phyloP scores from a whole-genome alignment of 2,113 vertebrate species.

The Eurypyga helias region DNA sequence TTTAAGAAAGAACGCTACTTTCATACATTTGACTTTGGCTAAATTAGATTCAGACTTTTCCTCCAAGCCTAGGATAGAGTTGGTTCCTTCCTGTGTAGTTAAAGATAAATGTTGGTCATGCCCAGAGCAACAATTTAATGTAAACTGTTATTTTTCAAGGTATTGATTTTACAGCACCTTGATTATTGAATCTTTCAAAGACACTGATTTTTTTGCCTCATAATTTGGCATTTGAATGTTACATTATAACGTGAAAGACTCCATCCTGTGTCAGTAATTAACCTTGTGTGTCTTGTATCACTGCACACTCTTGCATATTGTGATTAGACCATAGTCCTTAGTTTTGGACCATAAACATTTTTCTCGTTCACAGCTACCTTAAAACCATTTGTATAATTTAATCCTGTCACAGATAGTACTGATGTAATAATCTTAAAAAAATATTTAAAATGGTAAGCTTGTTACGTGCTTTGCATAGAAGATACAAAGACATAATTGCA shows the following conservation, averaged over 20 bases:
- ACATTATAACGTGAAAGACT: background rate
- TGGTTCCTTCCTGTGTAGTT: background rate
- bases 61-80: background rate
- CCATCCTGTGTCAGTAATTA: background rate
- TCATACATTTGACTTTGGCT: background rate
- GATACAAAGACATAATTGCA: background rate
- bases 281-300: background rate
- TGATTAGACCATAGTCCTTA: background rate
- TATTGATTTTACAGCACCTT: background rate
- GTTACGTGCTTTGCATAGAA: accelerated
- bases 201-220: background rate
- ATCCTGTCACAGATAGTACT: background rate
- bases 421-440: background rate
- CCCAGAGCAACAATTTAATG: background rate
- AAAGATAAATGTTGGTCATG: background rate
- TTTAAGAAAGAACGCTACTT: background rate
- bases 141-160: background rate
- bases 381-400: background rate
- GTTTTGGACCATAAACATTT: background rate
- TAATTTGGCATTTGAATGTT: background rate
- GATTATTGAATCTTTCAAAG: background rate
- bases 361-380: background rate
- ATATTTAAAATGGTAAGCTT: background rate
- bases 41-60: background rate
- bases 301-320: background rate